These are phyloP conservation scores for Patiria pectinifera DNA, from an alignment of 53 echinoderm and acorn worm species.

Conservation along the genomic window DNA sequence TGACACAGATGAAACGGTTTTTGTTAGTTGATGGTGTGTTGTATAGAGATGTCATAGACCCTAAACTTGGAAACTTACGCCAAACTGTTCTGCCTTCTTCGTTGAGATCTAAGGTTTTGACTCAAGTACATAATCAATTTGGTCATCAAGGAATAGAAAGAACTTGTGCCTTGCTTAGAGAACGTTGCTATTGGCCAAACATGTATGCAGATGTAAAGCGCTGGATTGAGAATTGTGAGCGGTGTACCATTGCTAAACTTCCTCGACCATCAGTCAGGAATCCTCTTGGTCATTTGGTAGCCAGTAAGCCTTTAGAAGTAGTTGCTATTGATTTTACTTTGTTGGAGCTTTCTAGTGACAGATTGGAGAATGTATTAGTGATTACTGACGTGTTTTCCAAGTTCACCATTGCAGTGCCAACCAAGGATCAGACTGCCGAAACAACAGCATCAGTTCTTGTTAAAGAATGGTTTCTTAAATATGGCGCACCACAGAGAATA, in stretches of 20 bases:
- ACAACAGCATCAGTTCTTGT: slow-evolving; percentile 70
- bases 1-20: too few relatives aligned
- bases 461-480: too few relatives aligned
- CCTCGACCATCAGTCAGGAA: slow-evolving; percentile 20
- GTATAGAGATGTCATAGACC: too few relatives aligned
- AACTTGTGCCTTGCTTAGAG: slow-evolving; percentile 37
- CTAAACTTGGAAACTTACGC: too few relatives aligned
- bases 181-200: slow-evolving; percentile 70
- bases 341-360: slow-evolving; percentile 40
- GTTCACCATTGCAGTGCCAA: slow-evolving; percentile 70
- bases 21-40: too few relatives aligned
- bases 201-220: slow-evolving; percentile 49
- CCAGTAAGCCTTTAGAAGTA: slow-evolving; percentile 63
- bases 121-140: slow-evolving; percentile 47
- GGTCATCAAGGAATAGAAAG: slow-evolving; percentile 68
- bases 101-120: too few relatives aligned
- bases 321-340: slow-evolving; percentile 76
- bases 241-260: too few relatives aligned
- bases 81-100: background rate
- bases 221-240: too few relatives aligned
- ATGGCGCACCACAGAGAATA: too few relatives aligned
- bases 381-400: slow-evolving; percentile 76
- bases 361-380: slow-evolving; percentile 72
- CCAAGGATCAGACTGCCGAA: slow-evolving; percentile 70
- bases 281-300: slow-evolving; percentile 42